Conservation (phyloP, 2,797 vertebrate genomes). For the Aldrovandia affinis region DNA sequence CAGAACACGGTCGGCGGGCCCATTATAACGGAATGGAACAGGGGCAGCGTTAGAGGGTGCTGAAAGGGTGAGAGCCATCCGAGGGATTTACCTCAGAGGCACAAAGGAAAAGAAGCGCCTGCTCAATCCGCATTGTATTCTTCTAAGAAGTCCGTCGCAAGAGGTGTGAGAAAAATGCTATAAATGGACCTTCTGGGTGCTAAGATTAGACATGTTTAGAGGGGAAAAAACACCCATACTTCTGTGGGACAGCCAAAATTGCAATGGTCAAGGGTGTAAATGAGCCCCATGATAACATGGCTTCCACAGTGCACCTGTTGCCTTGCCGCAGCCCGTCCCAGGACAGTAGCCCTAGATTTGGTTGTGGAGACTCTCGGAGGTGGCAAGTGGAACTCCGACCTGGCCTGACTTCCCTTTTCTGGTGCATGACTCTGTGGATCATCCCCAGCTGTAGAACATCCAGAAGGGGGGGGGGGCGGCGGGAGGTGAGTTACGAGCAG, state of each 20-base stretch:
- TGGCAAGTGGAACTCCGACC: neutral
- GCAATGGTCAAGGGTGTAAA: neutral
- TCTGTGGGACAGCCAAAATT: neutral
- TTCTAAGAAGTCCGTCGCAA: neutral
- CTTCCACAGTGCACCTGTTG: neutral
- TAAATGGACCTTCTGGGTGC: neutral
- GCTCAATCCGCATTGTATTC: neutral
- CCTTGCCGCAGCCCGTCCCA: neutral
- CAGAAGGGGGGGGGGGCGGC: neutral
- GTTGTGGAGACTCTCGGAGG: neutral
- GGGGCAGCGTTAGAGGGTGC: neutral
- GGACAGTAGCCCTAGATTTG: neutral
- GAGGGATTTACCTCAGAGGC: neutral
- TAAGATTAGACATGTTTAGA: neutral
- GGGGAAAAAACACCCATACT: too few species aligned
- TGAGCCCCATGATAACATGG: neutral
- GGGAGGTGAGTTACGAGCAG: conserved; percentile 6
- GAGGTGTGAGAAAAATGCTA: neutral
- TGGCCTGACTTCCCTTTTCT: neutral
- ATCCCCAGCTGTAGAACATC: neutral
- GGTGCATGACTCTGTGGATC: neutral
- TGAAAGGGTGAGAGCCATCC: neutral
- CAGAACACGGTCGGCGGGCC: neutral
- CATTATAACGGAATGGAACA: neutral
- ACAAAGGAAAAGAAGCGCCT: neutral